These are phyloP conservation scores for Sebastes hubbsi DNA, from an alignment of 2,797 vertebrate genomes.

Conservation along the genomic window DNA sequence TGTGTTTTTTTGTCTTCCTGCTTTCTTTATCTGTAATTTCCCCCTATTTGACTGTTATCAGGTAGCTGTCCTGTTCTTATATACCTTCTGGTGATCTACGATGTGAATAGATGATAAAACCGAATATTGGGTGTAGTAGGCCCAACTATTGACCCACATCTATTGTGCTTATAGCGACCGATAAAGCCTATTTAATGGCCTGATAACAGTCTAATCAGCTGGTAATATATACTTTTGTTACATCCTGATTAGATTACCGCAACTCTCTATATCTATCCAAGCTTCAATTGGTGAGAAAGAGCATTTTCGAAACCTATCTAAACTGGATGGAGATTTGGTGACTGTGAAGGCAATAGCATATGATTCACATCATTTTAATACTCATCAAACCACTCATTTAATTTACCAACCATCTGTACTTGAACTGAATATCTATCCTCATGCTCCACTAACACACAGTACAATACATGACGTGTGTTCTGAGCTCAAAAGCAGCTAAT, in stretches of 20 bases:
- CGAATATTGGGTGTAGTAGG: too few species aligned
- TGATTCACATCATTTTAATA: not conserved
- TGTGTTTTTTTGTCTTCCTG: too few species aligned
- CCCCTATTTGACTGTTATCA: too few species aligned
- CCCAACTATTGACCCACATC: too few species aligned
- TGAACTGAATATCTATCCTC: not conserved
- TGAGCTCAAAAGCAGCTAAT: slow-evolving; percentile 25
- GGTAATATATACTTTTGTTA: too few species aligned
- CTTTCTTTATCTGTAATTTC: too few species aligned
- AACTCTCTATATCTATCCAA: not conserved
- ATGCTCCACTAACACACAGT: not conserved
- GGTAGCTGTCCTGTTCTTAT: too few species aligned
- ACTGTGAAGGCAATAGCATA: not conserved
- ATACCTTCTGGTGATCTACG: too few species aligned
- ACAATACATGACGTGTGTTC: slow-evolving; percentile 3
- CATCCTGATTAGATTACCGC: not conserved
- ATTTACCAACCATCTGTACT: not conserved
- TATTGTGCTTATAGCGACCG: too few species aligned
- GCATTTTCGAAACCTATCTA: not conserved
- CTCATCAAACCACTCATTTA: not conserved
- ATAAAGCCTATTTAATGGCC: too few species aligned
- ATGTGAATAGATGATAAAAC: too few species aligned
- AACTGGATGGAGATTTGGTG: not conserved
- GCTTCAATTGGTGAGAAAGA: not conserved
- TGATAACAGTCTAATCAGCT: too few species aligned